Evolutionary conservation across 2,113 vertebrate genomes (phyloP).

Genomic region (Poeciliopsis turrubarensis): DNA sequence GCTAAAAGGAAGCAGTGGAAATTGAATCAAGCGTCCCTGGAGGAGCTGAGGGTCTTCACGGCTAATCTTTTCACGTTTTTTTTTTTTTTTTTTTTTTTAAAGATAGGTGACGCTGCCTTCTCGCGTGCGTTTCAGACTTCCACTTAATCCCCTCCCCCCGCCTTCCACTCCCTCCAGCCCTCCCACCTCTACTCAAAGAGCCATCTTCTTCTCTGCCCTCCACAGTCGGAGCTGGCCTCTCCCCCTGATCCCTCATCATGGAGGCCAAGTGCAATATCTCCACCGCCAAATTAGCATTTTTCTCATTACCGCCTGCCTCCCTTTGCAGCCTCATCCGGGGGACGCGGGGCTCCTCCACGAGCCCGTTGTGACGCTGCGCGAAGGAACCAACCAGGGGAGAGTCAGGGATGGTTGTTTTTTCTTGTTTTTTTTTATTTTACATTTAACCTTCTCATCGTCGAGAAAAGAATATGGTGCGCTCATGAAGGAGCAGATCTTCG

Average conservation of each 20-base stretch:
- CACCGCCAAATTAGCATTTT: conserved; percentile 77
- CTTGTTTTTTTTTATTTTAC: neutral
- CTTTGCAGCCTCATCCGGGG: conserved; percentile 54
- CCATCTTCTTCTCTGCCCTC: conserved; percentile 46
- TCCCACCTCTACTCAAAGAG: conserved; percentile 25
- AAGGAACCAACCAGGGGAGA: conserved; percentile 5
- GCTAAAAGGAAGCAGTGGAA: conserved; percentile 62
- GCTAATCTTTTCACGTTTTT: neutral
- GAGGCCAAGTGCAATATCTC: conserved; percentile 72
- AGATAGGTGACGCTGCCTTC: conserved; percentile 38
- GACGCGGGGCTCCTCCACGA: conserved; percentile 35
- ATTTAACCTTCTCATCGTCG: conserved; percentile 11
- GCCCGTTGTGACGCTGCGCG: conserved; percentile 18
- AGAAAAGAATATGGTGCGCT: neutral
- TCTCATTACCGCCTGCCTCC: conserved; percentile 75
- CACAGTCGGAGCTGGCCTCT: conserved; percentile 59
- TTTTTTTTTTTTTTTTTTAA: conserved; percentile 10
- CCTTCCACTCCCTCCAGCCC: no score
- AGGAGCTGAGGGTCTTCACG: conserved; percentile 11
- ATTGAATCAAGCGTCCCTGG: conserved; percentile 64
- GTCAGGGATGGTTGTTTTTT: conserved; percentile 8
- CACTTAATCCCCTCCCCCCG: conserved; percentile 2
- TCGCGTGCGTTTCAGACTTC: conserved; percentile 26
- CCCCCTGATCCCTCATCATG: conserved; percentile 72
- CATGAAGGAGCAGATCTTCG: neutral